phyloP scores from a whole-genome alignment of 2,113 vertebrate genomes.

The Phaethornis superciliosus region DNA sequence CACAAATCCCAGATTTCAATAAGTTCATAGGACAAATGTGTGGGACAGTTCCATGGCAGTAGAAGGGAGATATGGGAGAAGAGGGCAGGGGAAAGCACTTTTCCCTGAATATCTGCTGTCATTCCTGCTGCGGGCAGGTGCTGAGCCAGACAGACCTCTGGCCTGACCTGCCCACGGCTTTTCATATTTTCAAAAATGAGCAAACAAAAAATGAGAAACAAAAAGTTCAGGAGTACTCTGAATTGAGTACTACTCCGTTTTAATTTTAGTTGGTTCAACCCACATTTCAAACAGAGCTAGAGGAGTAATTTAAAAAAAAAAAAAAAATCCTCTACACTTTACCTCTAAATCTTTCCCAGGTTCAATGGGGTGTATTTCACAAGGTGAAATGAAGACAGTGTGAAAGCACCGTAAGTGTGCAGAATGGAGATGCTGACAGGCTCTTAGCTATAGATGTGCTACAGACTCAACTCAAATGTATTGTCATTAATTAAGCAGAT shows the following conservation, averaged over 20 bases:
- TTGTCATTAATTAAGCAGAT: constrained; percentile 42
- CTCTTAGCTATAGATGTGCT: not conserved
- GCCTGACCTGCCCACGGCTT: not conserved
- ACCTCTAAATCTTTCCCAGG: not conserved
- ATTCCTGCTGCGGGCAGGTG: not conserved
- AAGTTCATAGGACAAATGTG: not conserved
- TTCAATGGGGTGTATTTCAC: not conserved
- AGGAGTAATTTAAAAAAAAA: not conserved
- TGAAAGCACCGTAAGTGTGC: not conserved
- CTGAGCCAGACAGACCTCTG: not conserved
- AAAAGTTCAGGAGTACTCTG: too few species aligned
- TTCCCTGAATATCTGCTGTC: not conserved
- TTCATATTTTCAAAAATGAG: not conserved
- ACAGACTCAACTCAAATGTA: not conserved
- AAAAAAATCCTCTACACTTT: not conserved
- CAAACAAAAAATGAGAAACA: too few species aligned
- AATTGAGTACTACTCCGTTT: not conserved
- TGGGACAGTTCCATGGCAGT: not conserved
- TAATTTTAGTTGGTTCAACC: not conserved
- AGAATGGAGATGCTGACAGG: constrained; percentile 36
- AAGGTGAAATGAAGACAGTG: not conserved
- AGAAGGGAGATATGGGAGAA: not conserved
- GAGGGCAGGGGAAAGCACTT: not conserved
- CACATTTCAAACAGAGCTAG: not conserved
- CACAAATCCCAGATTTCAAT: not conserved